Conservation (phyloP, 2,113 vertebrate genomes). For the Brachypteracias leptosomus region DNA sequence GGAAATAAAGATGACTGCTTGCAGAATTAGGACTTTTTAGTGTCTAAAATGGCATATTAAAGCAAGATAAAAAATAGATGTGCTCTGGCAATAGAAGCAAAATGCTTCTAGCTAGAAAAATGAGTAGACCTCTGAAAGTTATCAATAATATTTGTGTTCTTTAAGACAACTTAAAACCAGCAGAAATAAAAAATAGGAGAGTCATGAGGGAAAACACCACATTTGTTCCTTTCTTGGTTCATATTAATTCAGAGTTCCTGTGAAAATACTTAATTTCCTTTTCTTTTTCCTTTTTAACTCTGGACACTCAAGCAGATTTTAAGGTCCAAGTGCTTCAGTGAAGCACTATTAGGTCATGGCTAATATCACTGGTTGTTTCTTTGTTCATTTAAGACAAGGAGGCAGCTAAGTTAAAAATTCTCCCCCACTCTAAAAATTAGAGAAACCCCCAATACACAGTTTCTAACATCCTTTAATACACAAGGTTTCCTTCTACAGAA, state of each 20-base stretch:
- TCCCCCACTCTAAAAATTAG: neutral
- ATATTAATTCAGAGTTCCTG: neutral
- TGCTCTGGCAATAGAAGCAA: neutral
- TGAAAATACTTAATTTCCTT: neutral
- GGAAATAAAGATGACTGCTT: constrained; percentile 18
- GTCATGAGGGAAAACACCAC: neutral
- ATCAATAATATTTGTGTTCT: neutral
- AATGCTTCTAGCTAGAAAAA: constrained; percentile 1
- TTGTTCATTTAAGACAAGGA: neutral
- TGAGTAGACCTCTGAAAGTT: neutral
- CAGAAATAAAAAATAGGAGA: neutral
- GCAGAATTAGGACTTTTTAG: constrained; percentile 5
- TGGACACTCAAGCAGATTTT: neutral
- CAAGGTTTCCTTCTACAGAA: neutral
- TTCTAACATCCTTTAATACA: neutral
- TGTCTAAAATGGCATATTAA: neutral
- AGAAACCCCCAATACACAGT: neutral
- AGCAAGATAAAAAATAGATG: neutral
- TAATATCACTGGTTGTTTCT: neutral
- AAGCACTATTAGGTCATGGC: neutral
- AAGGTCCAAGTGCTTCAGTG: neutral
- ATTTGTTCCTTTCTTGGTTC: neutral
- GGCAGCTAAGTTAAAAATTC: neutral
- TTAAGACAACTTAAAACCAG: neutral
- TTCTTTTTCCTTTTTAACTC: neutral